These are phyloP conservation scores for Campoplex nolae DNA, from an alignment of 2,888 invertebrate species.

Conservation along the genomic window DNA sequence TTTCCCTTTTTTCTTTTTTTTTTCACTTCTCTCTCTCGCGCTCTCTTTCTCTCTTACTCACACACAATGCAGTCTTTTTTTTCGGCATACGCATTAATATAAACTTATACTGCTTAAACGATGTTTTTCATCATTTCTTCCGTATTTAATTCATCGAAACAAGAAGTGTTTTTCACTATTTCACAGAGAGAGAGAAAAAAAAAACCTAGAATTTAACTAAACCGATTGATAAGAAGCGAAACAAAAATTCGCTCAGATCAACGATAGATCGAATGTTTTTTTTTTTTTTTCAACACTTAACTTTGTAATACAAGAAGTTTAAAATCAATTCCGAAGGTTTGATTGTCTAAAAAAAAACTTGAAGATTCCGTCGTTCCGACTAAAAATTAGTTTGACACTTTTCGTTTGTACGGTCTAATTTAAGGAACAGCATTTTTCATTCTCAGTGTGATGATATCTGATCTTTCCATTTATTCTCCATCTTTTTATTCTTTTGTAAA, in stretches of 20 bases:
- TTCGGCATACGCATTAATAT: constrained; percentile 69
- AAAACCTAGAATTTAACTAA: not conserved
- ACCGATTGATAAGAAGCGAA: not conserved
- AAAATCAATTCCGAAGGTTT: not conserved
- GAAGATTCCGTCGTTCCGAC: not conserved
- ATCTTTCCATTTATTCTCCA: not conserved
- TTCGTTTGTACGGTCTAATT: constrained; percentile 20
- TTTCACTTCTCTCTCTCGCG: no score
- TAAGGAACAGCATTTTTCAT: not conserved
- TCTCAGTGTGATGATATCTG: not conserved
- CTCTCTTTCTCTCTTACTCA: constrained; percentile 34
- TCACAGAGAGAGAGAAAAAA: not conserved
- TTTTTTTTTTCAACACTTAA: not conserved
- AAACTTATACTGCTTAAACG: constrained; percentile 61
- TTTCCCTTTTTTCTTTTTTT: not conserved
- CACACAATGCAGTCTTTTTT: constrained; percentile 72
- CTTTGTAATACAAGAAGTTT: not conserved
- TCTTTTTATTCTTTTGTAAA: constrained; percentile 10
- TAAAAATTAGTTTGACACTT: constrained; percentile 4
- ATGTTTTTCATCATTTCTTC: constrained; percentile 9
- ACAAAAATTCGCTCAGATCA: not conserved
- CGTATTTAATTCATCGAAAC: constrained; percentile 45
- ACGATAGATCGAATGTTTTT: not conserved
- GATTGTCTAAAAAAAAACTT: not conserved
- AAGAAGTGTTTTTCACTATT: constrained; percentile 38